Base-by-base conservation (phyloP, 2,888 invertebrate species). In the Latrodectus elegans region DNA sequence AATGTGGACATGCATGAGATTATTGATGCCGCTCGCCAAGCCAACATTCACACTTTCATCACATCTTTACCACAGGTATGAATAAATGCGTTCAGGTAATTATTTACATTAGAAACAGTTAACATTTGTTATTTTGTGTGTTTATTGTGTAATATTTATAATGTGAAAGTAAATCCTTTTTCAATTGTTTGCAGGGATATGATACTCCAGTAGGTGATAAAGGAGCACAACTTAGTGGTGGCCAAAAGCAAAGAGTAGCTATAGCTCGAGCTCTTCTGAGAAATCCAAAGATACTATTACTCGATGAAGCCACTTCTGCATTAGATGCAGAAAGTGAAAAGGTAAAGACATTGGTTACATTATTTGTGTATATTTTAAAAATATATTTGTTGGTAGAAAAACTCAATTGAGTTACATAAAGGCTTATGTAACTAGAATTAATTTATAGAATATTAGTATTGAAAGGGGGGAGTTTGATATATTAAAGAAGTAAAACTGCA, bases 221-320 rank as follows among this genome's bases (percentile, higher is more conserved):
- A 73, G 93, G 93, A 10, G 91, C 92, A 22, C 93, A 92, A 90
- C 90, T 93, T 22, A 92, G 92, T 84, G 92, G 93, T 9, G 93
- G 93, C 55, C 92, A 92, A 89, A 92, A 92, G 68, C 90, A 90
- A 76, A 55, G 90, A 72, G 86, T 90, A 14, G 90, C 90, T 8
- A 90, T 91, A 80, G 91, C 90, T 8, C 75, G 90, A 52, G 90
- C 90, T 0, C 71, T 90, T 8, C 70, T 90, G 10, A 74, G 89
- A 51, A 86, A 90, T 75, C 90, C 90, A 67, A 83, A 80, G 49
- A 89, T 90, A 15, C 67, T 90, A n/a, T 73, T 90, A 17, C 74
- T 91, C 26, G 90, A 92, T 82, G 92, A 92, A 86, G 92, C 92
- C 8, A 92, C 92, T 4, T 92, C 92, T 51, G 92, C 92, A 12